Evolutionary conservation across 2,888 invertebrate species (phyloP).

Genomic region (Drosophila infuscata): DNA sequence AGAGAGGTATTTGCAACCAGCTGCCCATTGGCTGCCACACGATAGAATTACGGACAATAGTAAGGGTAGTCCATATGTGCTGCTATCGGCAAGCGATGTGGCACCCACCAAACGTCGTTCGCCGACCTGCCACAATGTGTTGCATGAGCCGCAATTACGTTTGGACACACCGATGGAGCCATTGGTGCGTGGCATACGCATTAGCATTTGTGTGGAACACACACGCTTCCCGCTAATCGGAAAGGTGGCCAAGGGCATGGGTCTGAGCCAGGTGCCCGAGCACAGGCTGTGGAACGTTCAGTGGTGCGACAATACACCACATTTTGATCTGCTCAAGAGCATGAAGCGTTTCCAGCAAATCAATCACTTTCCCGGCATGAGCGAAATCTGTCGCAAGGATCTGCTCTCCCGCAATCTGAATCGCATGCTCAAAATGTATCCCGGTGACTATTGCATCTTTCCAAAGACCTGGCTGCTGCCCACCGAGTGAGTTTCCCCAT

Average conservation of each 20-base stretch:
- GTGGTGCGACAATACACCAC: conserved; percentile 91
- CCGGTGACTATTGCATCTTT: conserved; percentile 95
- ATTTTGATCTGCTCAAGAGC: conserved; percentile 94
- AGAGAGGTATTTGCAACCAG: background rate
- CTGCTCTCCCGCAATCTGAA: conserved; percentile 94
- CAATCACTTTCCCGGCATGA: conserved; percentile 97
- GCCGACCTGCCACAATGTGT: conserved; percentile 53
- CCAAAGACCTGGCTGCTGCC: conserved; percentile 98
- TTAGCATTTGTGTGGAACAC: conserved; percentile 81
- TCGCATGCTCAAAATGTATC: conserved; percentile 94
- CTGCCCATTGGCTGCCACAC: conserved; percentile 16
- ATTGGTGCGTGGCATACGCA: conserved; percentile 46
- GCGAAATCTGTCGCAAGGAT: conserved; percentile 95
- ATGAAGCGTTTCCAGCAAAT: conserved; percentile 97
- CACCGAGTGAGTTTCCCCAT: conserved; percentile 89
- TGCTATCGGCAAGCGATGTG: conserved; percentile 35
- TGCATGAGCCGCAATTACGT: conserved; percentile 19
- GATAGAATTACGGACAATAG: background rate
- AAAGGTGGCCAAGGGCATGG: conserved; percentile 79
- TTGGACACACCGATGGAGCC: conserved; percentile 31
- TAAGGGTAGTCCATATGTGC: conserved; percentile 35
- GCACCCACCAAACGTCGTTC: background rate
- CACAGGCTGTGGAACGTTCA: conserved; percentile 95
- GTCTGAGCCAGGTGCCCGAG: conserved; percentile 87
- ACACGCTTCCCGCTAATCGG: conserved; percentile 79